Evolutionary conservation across 2,113 vertebrate genomes (phyloP), one percentile per base, ranked within the genome.

Genomic region (Takifugu flavidus): DNA sequence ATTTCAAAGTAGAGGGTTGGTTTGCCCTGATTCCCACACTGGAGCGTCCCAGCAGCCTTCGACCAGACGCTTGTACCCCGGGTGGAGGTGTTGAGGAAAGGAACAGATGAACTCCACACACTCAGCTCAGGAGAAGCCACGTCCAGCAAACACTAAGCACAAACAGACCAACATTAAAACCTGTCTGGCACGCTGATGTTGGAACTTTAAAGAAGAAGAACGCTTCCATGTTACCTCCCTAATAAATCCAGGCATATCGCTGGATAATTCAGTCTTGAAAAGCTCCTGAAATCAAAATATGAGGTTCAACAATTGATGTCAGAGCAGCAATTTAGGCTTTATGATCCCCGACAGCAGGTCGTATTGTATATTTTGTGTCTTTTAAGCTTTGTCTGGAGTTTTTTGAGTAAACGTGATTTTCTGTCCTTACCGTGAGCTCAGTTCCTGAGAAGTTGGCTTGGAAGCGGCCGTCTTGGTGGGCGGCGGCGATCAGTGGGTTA

Each of bases 391-490:
- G 34, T 39, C 34, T 39, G 34, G 34, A 39, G 31, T 4, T 34
- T 34, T 34, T 34, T 34, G 5, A 5, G 29, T 31, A 4, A 39
- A 39, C 7, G 6, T 39, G 34, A 10, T 39, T 10, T 34, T 15
- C 15, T 26, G 13, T 2, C 60, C 82, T 87, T 57, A 98, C 95
- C 76, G 76, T 78, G 47, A 96, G 14, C 49, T 94, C 87, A 5
- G 89, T 56, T 52, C 88, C 91, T 0, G 68, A 56, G 56, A 96
- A 77, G 49, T 62, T 88, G 53, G 89, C 65, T 0, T 42, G 6
- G 47, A 96, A 90, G 4, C 82, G 86, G 1, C 83, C 72, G 13
- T 95, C 93, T 0, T 89, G 50, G 79, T 95, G 92, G 1, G 88
- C 90, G 4, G 90, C 91, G 0, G 63, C 53, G 2, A 93, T 52